Conservation (phyloP, 2,888 invertebrate genomes). For the Adela reaumurella region DNA sequence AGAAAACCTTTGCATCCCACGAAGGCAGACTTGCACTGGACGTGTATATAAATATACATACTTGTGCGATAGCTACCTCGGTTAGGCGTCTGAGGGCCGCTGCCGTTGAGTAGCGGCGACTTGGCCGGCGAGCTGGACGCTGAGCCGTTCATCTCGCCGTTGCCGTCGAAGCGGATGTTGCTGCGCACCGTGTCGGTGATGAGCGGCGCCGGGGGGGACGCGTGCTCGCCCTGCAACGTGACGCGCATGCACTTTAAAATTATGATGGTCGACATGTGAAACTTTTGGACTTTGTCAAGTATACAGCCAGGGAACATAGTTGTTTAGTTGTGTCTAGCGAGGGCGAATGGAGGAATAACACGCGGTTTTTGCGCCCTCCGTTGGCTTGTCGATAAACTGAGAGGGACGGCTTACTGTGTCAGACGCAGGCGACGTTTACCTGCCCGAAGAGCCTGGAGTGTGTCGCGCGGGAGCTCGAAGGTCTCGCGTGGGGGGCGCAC, state of each 20-base stretch:
- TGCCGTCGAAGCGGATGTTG: conserved; percentile 55
- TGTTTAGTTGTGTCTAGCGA: too few relatives aligned
- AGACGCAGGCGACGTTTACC: too few relatives aligned
- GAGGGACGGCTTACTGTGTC: too few relatives aligned
- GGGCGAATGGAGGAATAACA: too few relatives aligned
- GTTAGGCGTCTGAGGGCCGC: conserved; percentile 42
- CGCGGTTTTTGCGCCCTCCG: too few relatives aligned
- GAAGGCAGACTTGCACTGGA: too few relatives aligned
- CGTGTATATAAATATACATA: too few relatives aligned
- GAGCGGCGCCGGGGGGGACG: conserved; percentile 46
- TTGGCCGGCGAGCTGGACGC: conserved; percentile 20
- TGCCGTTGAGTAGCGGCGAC: conserved; percentile 32
- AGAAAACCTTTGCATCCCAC: too few relatives aligned
- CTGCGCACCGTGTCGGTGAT: conserved; percentile 60
- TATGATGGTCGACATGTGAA: too few relatives aligned
- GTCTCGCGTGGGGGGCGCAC: conserved; percentile 54
- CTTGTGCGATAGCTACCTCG: conserved; percentile 32
- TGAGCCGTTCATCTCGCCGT: conserved; percentile 35
- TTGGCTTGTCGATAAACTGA: too few relatives aligned
- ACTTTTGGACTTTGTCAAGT: too few relatives aligned
- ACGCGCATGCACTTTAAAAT: neutral
- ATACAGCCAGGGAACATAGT: too few relatives aligned
- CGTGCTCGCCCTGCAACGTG: conserved; percentile 37
- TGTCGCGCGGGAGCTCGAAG: conserved; percentile 58
- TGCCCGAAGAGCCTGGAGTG: conserved; percentile 60